Evolutionary conservation across 2,113 vertebrate genomes (phyloP), one percentile per base, ranked within the genome.

Genomic region (Podarcis muralis): DNA sequence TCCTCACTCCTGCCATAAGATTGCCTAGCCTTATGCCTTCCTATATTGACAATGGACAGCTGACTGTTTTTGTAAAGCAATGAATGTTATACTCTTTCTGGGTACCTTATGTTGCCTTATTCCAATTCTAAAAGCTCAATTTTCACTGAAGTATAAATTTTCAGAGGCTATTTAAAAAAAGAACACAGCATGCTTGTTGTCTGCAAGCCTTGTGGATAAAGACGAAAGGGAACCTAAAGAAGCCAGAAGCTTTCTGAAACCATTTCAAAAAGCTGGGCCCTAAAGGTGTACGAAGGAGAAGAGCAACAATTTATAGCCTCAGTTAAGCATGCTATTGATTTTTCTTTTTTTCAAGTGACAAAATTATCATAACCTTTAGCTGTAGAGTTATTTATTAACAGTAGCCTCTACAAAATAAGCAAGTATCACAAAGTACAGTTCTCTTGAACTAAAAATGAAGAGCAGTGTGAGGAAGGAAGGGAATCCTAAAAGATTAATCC

Each of bases 371-470:
- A 86, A 35, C 9, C 37, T 88, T 53, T 53, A 0, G 20, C 90
- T 86, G 23, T n/a, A 91, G 85, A 75, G 57, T 95, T 95, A 93
- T 86, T 94, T 93, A 95, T 96, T 97, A 96, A 96, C 93, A 89
- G 25, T 65, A 85, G 53, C 84, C 85, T 82, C 77, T 81, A 66
- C 43, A 87, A 90, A 93, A 89, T 80, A 81, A 93, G 77, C 23
- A n/a, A 93, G 89, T 88, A 88, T 68, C 53, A 93, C 86, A 86
- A 96, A 91, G 87, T 92, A 91, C 75, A 92, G 3, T 32, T 93
- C 88, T 78, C n/a, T 86, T 86, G 88, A 93, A 93, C 92, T 57
- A 40, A 65, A 82, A 95, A 93, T 83, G 77, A 12, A 30, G 11
- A 87, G 20, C 59, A 65, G 88, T 80, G 59, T 90, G 90, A 53